Conservation (phyloP, 2,113 vertebrate species). For the Charina bottae region DNA sequence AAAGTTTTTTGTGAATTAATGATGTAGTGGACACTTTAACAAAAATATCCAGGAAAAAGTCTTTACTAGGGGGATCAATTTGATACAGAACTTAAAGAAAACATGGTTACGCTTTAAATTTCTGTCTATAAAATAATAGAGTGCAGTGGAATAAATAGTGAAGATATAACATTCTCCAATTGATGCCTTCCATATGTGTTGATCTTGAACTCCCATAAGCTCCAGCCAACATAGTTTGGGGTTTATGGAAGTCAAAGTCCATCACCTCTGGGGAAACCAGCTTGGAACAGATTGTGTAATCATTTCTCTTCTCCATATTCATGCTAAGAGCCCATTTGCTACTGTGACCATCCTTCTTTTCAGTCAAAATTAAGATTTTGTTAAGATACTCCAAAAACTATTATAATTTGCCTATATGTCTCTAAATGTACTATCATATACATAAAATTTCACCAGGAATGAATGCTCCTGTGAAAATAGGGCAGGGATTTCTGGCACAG, state of each 20-base stretch:
- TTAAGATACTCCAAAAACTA: neutral
- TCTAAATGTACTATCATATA: neutral
- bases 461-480: neutral
- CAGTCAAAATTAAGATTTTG: neutral
- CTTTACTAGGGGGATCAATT: too few species aligned
- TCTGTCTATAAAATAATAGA: too few species aligned
- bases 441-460: neutral
- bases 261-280: neutral
- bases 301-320: neutral
- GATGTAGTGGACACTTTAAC: too few species aligned
- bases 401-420: neutral
- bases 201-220: too few species aligned
- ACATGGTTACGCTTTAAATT: too few species aligned
- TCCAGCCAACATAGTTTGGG: too few species aligned
- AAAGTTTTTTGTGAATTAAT: too few species aligned
- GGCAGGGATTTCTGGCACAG: neutral
- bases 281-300: neutral
- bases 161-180: too few species aligned
- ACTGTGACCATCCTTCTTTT: neutral
- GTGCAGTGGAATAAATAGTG: too few species aligned
- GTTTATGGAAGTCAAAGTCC: neutral
- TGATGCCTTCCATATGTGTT: too few species aligned
- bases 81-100: too few species aligned
- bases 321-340: neutral
- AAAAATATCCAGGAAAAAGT: too few species aligned